phyloP scores from a whole-genome alignment of 2,113 vertebrate species.

The Daphoenositta chrysoptera region DNA sequence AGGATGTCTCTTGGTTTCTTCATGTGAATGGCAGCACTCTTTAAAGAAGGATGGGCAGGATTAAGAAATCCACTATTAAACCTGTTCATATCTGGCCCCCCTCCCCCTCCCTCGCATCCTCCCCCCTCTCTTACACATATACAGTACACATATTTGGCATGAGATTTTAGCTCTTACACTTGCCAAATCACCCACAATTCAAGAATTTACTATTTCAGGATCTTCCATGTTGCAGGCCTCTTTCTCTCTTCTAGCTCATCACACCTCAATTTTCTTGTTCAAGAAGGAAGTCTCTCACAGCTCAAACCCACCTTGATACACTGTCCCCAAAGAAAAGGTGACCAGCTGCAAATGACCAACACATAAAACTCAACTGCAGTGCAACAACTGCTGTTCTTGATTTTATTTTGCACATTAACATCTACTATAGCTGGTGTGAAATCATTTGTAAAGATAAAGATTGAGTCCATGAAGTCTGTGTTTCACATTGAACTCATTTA shows the following conservation, averaged over 20 bases:
- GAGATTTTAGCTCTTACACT: not conserved
- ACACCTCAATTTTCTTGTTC: not conserved
- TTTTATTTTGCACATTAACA: not conserved
- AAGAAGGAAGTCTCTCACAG: not conserved
- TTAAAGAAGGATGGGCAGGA: not conserved
- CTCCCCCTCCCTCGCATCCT: not conserved
- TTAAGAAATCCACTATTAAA: not conserved
- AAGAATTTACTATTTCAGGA: not conserved
- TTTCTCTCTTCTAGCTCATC: not conserved
- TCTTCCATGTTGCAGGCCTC: not conserved
- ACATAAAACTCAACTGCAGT: not conserved
- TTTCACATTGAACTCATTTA: not conserved
- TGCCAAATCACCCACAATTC: not conserved
- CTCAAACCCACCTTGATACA: not conserved
- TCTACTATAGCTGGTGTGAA: not conserved
- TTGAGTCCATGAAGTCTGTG: not conserved
- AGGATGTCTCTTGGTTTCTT: not conserved
- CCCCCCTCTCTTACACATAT: not conserved
- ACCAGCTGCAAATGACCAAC: not conserved
- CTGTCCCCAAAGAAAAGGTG: not conserved
- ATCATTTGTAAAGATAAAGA: not conserved
- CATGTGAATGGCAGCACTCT: not conserved
- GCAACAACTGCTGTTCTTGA: not conserved
- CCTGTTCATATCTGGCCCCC: not conserved
- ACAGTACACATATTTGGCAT: not conserved